Percentiles rank a stretch among this genome's conserved stretches.
Conservation (phyloP, 92 coral and sea anemone species). For the Bergia puertoricense region DNA sequence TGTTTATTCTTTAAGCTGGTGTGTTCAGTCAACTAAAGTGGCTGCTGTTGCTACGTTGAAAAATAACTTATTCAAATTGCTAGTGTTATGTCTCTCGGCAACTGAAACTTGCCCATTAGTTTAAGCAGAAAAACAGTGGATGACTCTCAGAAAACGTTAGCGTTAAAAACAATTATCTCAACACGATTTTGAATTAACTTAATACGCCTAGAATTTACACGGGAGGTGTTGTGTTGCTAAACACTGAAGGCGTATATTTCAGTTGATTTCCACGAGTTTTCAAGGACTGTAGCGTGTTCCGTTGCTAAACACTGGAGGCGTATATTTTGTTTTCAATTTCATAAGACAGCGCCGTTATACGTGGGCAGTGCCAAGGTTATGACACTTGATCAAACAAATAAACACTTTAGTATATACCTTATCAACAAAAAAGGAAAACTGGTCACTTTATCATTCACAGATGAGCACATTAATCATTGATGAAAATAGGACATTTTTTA, state of each 20-base stretch:
- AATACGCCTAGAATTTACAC: not conserved
- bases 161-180: not conserved
- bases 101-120: not conserved
- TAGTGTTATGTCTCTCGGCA: not conserved
- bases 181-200: too few species aligned
- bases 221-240: not conserved
- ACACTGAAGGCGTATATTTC: not conserved
- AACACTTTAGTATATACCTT: not conserved
- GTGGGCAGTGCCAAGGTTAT: constrained; percentile 2
- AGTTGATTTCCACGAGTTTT: too few species aligned
- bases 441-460: not conserved
- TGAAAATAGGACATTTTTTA: not conserved
- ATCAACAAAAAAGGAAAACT: not conserved
- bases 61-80: not conserved
- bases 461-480: not conserved
- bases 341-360: not conserved
- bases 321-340: not conserved
- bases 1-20: not conserved
- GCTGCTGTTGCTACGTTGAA: not conserved
- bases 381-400: not conserved
- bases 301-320: not conserved
- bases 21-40: not conserved
- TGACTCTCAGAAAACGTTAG: not conserved
- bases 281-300: not conserved
- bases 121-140: not conserved